A percentile compares a stretch with the other conserved stretches of the same genome.
phyloP scores from a whole-genome alignment of 2,888 invertebrate genomes.

The Drosophila subquinaria region DNA sequence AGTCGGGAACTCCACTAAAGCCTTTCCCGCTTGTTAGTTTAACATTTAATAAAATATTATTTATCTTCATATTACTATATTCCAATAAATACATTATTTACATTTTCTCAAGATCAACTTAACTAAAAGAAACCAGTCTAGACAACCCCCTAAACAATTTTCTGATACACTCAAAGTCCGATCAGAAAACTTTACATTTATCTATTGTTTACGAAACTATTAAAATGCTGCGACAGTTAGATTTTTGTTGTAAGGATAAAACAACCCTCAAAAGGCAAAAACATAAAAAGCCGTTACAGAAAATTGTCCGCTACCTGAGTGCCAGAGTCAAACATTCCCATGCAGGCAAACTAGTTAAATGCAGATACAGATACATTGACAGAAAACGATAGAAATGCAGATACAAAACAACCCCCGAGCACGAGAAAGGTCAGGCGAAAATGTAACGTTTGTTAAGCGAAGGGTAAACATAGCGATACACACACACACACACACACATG shows the following conservation, averaged over 20 bases:
- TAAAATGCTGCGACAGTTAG: conserved; percentile 21
- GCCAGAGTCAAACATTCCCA: conserved; percentile 39
- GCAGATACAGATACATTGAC: not conserved
- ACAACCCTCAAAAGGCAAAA: conserved; percentile 24
- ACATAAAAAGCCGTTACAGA: conserved; percentile 62
- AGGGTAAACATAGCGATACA: conserved; percentile 68
- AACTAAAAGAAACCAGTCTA: not conserved
- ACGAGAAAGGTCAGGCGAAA: conserved; percentile 61
- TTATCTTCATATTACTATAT: too few relatives aligned
- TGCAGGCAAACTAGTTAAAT: conserved; percentile 23
- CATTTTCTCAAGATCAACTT: not conserved
- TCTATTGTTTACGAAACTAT: not conserved
- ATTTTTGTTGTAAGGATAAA: not conserved
- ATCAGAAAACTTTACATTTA: conserved; percentile 16
- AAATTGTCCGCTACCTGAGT: conserved; percentile 54
- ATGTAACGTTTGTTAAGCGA: conserved; percentile 61
- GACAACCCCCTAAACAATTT: not conserved
- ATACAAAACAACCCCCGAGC: conserved; percentile 31
- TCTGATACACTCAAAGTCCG: not conserved
- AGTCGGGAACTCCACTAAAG: too few relatives aligned
- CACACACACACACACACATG: conserved; percentile 17
- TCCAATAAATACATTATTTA: not conserved
- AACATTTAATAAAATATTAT: too few relatives aligned
- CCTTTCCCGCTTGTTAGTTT: too few relatives aligned
- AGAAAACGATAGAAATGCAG: not conserved